Evolutionary conservation across 2,113 vertebrate species (phyloP), one percentile per base, ranked within the genome.

Genomic region (Cyphomyrus plagiostoma): DNA sequence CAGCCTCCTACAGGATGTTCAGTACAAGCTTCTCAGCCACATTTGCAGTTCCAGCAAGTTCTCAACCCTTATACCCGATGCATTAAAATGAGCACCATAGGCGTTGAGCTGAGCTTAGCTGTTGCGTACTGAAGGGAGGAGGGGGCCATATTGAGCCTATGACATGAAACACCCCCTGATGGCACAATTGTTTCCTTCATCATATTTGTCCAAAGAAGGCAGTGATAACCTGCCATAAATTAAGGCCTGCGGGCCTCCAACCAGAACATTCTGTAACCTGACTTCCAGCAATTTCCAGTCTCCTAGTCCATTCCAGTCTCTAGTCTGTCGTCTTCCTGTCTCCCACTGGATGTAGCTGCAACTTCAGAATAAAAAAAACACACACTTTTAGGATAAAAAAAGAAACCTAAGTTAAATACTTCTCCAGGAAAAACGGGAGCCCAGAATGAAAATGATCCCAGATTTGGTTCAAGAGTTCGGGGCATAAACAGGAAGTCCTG

Each of bases 401-500:
- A 66, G 52, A 56, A 87, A 53, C 35, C 56, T 13, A 62, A 88
- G 35, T 58, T 53, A 86, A 86, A 49, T 50, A 56, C 50, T 58
- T 66, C 30, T 66, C 17, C 56, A 88, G 56, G 23, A 62, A n/a
- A 52, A 88, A 30, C 1, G 13, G 21, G 53, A 26, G 10, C 56
- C 52, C 53, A 46, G 35, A 88, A 62, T 46, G 42, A 88, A 88
- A 88, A 58, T 45, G 19, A 62, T 62, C 39, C 53, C 56, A 62
- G 87, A 88, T 66, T 88, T 62, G 52, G 19, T 88, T 88, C 56
- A 45, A 42, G 39, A n/a, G 87, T 88, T 88, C 39, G 62, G 8
- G 56, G 39, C 35, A 45, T 66, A 88, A 88, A 88, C 87, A 88
- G 87, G 87, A 88, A 88, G 49, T 50, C 49, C 46, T 30, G 46